Percentiles rank a stretch among this genome's conserved stretches.
These are phyloP conservation scores for Macropodus opercularis DNA, from an alignment of 2,797 vertebrate genomes.

Conservation along the genomic window DNA sequence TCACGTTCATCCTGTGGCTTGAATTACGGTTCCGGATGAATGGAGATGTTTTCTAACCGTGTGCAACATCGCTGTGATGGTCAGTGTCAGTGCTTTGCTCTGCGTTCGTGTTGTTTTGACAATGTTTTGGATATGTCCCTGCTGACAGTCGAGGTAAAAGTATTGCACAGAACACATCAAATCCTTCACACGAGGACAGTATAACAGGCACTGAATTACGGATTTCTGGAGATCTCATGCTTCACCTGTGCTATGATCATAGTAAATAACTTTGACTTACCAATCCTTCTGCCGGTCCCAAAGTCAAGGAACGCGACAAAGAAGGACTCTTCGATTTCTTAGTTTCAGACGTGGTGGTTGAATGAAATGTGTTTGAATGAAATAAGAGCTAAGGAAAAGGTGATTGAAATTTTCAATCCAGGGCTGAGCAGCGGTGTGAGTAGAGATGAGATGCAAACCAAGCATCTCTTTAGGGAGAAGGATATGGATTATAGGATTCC, in stretches of 20 bases:
- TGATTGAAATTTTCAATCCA: conserved; percentile 74
- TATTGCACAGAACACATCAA: conserved; percentile 15
- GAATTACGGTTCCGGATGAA: too few species aligned
- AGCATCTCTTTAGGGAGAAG: conserved; percentile 66
- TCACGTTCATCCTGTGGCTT: neutral
- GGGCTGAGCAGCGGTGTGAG: conserved; percentile 54
- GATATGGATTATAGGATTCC: conserved; percentile 72
- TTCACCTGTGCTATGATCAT: conserved; percentile 35
- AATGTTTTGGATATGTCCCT: too few species aligned
- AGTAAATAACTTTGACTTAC: conserved; percentile 52
- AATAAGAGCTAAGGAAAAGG: conserved; percentile 56
- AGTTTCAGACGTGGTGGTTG: conserved; percentile 50
- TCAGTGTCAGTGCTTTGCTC: neutral
- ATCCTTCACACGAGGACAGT: neutral
- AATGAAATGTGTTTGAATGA: conserved; percentile 48
- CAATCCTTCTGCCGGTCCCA: conserved; percentile 39
- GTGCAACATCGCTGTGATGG: too few species aligned
- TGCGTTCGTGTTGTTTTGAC: conserved; percentile 1
- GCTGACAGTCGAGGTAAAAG: conserved; percentile 6
- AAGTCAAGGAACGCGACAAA: conserved; percentile 37
- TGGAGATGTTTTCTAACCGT: too few species aligned
- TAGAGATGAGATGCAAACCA: conserved; percentile 75
- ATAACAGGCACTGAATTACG: conserved; percentile 16
- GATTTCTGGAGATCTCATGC: conserved; percentile 12
- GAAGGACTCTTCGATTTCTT: conserved; percentile 43